These are phyloP conservation scores for Nerophis lumbriciformis DNA, from an alignment of 2,113 vertebrate genomes.

Conservation along the genomic window DNA sequence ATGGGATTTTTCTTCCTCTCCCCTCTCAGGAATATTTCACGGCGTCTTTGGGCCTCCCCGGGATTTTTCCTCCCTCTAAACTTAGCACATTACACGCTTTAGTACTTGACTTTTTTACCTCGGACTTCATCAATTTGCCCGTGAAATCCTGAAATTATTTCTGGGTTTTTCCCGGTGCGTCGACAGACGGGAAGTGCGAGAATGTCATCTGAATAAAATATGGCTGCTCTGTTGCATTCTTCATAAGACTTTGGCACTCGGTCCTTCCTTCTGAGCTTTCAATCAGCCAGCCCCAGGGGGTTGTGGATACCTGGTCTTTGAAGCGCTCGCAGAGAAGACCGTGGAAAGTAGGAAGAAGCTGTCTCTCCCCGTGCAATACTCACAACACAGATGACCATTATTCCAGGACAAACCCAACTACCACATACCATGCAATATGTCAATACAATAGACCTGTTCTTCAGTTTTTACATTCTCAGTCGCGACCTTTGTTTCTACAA, in stretches of 20 bases:
- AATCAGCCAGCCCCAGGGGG: slow-evolving; percentile 61
- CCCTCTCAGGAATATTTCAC: slow-evolving; percentile 32
- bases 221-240: slow-evolving; percentile 72
- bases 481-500: too few relatives aligned
- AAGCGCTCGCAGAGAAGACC: slow-evolving; percentile 53
- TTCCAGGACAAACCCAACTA: slow-evolving; percentile 12
- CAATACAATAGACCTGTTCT: too few relatives aligned
- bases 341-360: slow-evolving; percentile 52
- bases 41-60: slow-evolving; percentile 37
- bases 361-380: slow-evolving; percentile 39
- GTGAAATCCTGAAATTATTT: slow-evolving; percentile 54
- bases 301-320: slow-evolving; percentile 72
- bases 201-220: slow-evolving; percentile 71
- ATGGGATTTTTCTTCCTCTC: slow-evolving; percentile 26
- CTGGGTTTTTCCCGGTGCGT: slow-evolving; percentile 33
- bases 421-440: not conserved
- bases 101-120: slow-evolving; percentile 16
- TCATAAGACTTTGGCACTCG: slow-evolving; percentile 67
- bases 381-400: slow-evolving; percentile 43
- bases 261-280: slow-evolving; percentile 68
- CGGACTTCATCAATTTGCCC: slow-evolving; percentile 23
- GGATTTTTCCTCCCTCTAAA: slow-evolving; percentile 45
- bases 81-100: slow-evolving; percentile 38
- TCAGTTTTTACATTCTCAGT: too few relatives aligned
- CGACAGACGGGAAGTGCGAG: slow-evolving; percentile 51